These are phyloP conservation scores for Donacobius atricapilla DNA, from an alignment of 2,113 vertebrate genomes.

Conservation along the genomic window DNA sequence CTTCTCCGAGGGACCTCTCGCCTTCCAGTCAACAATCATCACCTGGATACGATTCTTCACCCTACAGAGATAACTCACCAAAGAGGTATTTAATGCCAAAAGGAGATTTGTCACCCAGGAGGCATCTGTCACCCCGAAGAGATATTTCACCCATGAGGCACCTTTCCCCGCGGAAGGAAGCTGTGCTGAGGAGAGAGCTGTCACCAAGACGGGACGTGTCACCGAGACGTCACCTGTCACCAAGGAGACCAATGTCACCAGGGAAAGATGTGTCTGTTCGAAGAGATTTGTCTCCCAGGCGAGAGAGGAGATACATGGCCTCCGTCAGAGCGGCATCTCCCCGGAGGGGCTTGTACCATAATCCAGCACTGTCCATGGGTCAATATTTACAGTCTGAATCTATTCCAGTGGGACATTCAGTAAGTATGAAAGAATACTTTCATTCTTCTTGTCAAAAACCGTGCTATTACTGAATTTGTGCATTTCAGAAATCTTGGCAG, in stretches of 20 bases:
- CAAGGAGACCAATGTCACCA: constrained; percentile 84
- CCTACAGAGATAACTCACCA: constrained; percentile 87
- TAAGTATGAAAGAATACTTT: constrained; percentile 63
- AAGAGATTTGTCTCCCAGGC: constrained; percentile 90
- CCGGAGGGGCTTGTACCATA: constrained; percentile 86
- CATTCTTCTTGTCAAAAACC: not conserved
- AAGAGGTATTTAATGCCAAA: constrained; percentile 88
- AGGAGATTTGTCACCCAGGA: constrained; percentile 80
- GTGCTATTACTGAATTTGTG: not conserved
- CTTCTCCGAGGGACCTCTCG: constrained; percentile 87
- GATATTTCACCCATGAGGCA: constrained; percentile 83
- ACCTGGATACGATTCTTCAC: constrained; percentile 86
- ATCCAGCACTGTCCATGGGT: constrained; percentile 79
- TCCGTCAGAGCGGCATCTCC: constrained; percentile 85
- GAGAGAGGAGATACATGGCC: constrained; percentile 83
- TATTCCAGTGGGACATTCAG: constrained; percentile 74
- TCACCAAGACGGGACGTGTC: constrained; percentile 86
- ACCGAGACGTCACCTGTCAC: constrained; percentile 81
- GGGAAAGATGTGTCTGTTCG: constrained; percentile 79
- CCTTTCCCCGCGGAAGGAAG: constrained; percentile 81
- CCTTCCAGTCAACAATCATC: constrained; percentile 85
- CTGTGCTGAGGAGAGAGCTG: constrained; percentile 79
- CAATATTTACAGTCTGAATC: constrained; percentile 84
- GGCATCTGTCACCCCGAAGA: constrained; percentile 80
- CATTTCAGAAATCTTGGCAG: not conserved